Conservation (phyloP, 2,113 vertebrate genomes). For the Hippocampus zosterae region DNA sequence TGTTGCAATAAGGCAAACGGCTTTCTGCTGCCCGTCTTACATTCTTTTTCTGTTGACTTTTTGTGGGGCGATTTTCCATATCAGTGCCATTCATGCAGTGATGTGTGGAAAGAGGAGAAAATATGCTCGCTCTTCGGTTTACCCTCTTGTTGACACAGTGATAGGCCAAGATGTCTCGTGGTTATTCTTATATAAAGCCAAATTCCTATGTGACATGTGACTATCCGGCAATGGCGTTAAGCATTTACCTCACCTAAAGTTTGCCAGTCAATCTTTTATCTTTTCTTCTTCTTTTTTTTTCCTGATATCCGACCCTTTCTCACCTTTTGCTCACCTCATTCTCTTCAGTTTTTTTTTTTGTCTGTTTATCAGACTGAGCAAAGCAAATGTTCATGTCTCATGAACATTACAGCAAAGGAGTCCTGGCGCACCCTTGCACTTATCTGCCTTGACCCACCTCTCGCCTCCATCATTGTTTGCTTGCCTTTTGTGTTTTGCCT, state of each 20-base stretch:
- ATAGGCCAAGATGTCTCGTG: slow-evolving; percentile 65
- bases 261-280: slow-evolving; percentile 51
- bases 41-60: slow-evolving; percentile 70
- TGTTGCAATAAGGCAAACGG: slow-evolving; percentile 67
- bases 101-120: slow-evolving; percentile 71
- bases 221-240: slow-evolving; percentile 50
- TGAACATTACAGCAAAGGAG: slow-evolving; percentile 40
- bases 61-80: slow-evolving; percentile 69
- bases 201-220: slow-evolving; percentile 68
- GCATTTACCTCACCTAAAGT: slow-evolving; percentile 47
- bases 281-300: slow-evolving; percentile 26
- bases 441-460: slow-evolving; percentile 68
- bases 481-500: slow-evolving; percentile 64
- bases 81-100: slow-evolving; percentile 61
- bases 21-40: slow-evolving; percentile 54
- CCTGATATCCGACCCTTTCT: slow-evolving; percentile 51
- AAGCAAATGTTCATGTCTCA: slow-evolving; percentile 56
- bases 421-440: slow-evolving; percentile 56
- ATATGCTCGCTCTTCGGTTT: slow-evolving; percentile 65
- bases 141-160: slow-evolving; percentile 76
- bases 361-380: slow-evolving; percentile 47
- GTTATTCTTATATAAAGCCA: slow-evolving; percentile 63
- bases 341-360: slow-evolving; percentile 27
- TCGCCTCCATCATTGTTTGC: slow-evolving; percentile 52
- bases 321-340: slow-evolving; percentile 45